These are phyloP conservation scores for Propithecus coquereli DNA, from an alignment of 2,113 vertebrate species.

Conservation along the genomic window DNA sequence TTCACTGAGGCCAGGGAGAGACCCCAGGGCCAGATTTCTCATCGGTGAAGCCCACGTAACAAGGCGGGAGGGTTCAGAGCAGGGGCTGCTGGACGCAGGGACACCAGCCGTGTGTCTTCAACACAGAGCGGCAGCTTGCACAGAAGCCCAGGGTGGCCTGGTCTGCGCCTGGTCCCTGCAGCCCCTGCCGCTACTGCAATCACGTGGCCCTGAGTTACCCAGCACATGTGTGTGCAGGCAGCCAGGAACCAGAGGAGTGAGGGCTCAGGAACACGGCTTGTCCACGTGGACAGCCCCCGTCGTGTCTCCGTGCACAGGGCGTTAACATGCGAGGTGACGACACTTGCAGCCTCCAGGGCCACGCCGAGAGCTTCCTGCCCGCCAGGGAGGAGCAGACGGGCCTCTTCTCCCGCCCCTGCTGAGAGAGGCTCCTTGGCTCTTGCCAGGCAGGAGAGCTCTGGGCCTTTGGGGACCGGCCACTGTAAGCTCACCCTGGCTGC, in stretches of 20 bases:
- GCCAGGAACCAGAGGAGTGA: background rate
- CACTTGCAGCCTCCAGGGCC: background rate
- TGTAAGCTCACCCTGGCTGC: background rate
- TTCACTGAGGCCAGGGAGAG: background rate
- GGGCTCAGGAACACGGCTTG: background rate
- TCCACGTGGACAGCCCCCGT: background rate
- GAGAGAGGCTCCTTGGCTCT: background rate
- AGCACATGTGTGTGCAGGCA: background rate
- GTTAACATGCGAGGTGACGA: background rate
- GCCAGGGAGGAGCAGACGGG: background rate
- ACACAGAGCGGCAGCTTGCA: background rate
- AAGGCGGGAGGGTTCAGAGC: background rate
- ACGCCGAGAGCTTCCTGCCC: background rate
- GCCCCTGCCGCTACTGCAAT: background rate
- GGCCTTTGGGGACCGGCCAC: background rate
- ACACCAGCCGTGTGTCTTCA: background rate
- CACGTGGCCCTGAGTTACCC: background rate
- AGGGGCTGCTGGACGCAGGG: background rate
- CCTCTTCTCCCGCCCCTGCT: background rate
- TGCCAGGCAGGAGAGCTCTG: background rate
- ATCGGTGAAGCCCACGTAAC: background rate
- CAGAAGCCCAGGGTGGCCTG: background rate
- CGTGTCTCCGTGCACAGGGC: background rate
- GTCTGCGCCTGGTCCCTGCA: background rate
- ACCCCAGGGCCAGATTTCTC: background rate